phyloP scores from a whole-genome alignment of 1,140 invertebrate species.

The Scaptomyza montana region DNA sequence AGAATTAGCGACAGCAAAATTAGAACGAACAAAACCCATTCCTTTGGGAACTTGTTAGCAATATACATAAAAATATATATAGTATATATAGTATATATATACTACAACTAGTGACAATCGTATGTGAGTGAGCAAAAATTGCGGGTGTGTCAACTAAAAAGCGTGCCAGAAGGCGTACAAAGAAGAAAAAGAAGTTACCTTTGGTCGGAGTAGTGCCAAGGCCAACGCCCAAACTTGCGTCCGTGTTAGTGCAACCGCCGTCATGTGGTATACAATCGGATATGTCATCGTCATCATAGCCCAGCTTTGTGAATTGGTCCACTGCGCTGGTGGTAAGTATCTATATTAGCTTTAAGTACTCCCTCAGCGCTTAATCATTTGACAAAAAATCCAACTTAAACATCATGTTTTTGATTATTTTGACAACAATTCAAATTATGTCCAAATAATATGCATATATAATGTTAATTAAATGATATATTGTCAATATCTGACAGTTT shows the following conservation, averaged over 20 bases:
- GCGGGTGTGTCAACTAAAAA: slow-evolving; percentile 11
- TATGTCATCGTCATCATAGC: slow-evolving; percentile 52
- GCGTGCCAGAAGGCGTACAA: slow-evolving; percentile 8
- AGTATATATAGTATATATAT: no score
- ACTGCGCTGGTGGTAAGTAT: slow-evolving; percentile 69
- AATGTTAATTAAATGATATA: no score
- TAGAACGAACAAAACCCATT: neutral
- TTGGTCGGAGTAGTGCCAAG: slow-evolving; percentile 6
- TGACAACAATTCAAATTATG: no score
- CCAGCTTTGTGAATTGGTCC: slow-evolving; percentile 61
- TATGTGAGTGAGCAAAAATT: slow-evolving; percentile 41
- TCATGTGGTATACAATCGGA: slow-evolving; percentile 64
- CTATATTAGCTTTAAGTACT: neutral
- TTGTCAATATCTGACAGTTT: no score
- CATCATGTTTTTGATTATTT: no score
- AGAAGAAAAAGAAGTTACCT: slow-evolving; percentile 19
- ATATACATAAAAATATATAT: neutral
- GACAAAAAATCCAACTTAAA: neutral
- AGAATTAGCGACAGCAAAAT: neutral
- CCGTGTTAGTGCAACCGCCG: slow-evolving; percentile 48
- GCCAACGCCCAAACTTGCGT: slow-evolving; percentile 6
- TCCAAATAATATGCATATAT: no score
- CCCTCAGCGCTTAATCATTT: neutral
- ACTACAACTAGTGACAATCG: slow-evolving; percentile 34
- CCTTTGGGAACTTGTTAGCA: slow-evolving; percentile 32